phyloP scores from a whole-genome alignment of 2,888 invertebrate species.

The Heliconius hortense region DNA sequence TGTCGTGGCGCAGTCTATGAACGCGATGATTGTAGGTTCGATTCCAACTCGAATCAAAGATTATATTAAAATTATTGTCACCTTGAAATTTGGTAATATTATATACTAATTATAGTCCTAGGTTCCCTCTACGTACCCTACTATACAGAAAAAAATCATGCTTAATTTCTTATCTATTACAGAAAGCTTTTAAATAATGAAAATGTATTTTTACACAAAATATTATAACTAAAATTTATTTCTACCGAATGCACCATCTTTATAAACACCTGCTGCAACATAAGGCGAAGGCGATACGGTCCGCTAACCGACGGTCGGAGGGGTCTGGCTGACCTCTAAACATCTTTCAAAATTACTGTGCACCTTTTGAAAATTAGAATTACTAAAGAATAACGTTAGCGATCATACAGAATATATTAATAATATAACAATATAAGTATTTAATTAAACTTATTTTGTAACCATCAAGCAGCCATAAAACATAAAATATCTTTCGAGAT shows the following conservation, averaged over 20 bases:
- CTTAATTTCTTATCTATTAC: too few species aligned
- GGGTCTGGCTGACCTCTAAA: slow-evolving; percentile 37
- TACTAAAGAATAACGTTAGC: background rate
- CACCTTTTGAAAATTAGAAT: slow-evolving; percentile 21
- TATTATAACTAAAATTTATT: background rate
- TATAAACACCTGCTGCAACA: slow-evolving; percentile 47
- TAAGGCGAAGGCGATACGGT: slow-evolving; percentile 45
- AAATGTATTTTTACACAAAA: too few species aligned
- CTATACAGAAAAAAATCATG: too few species aligned
- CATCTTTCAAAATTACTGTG: slow-evolving; percentile 30
- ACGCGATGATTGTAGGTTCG: background rate
- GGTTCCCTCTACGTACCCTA: too few species aligned
- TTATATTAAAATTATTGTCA: background rate
- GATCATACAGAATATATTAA: background rate
- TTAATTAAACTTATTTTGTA: background rate
- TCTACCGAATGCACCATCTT: slow-evolving; percentile 26
- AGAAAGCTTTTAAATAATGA: too few species aligned
- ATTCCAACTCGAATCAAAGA: background rate
- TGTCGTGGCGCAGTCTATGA: background rate
- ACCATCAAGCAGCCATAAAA: background rate
- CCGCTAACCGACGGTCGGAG: slow-evolving; percentile 40
- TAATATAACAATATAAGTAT: background rate
- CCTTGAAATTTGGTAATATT: too few species aligned
- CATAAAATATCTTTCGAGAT: background rate
- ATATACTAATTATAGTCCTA: too few species aligned